Evolutionary conservation across 2,113 vertebrate species (phyloP), one percentile per base, ranked within the genome.

Genomic region (Elanus axillaris): DNA sequence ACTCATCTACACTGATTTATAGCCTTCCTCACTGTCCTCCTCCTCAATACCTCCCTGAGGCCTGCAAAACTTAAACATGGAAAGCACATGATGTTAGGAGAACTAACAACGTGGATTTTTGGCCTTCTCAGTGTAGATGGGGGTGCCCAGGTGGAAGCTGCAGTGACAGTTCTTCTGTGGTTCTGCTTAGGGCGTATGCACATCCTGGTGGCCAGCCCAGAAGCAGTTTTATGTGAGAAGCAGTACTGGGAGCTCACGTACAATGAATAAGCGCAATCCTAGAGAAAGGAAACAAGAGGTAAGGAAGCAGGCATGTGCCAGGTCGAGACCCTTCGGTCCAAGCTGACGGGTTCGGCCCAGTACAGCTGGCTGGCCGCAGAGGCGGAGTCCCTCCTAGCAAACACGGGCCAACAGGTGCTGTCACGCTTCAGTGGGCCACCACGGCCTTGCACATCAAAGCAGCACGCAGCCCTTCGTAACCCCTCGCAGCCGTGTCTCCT

Each of bases 251-350:
- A 63, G 21, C 4, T 88, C 32, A 3, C 11, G 13, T 2, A 11
- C 1, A 2, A 67, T 0, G 0, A 55, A 55, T 0, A 10, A 50
- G 2, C 0, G 1, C 13, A 10, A 16, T 3, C 8, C 16, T 2
- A 5, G 16, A 63, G 34, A 64, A 52, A 26, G 1, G 1, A 25
- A 55, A 18, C 0, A 3, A 34, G 25, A 42, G 18, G 23, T 29
- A n/a, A 17, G 12, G 23, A 31, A 47, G 12, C 1, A 2, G 58
- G 23, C 12, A 9, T 2, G 0, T 0, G 3, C 13, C 40, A 4
- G 16, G 11, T 5, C 1, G 8, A 11, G 16, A 31, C 10, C 17
- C 22, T 48, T 27, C 1, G 0, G 13, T 10, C 18, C 7, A 6
- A 11, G 36, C 26, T 4, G 1, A 31, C 10, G 22, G 16, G 15